phyloP scores from a whole-genome alignment of 2,113 vertebrate species.

The Astur gentilis region DNA sequence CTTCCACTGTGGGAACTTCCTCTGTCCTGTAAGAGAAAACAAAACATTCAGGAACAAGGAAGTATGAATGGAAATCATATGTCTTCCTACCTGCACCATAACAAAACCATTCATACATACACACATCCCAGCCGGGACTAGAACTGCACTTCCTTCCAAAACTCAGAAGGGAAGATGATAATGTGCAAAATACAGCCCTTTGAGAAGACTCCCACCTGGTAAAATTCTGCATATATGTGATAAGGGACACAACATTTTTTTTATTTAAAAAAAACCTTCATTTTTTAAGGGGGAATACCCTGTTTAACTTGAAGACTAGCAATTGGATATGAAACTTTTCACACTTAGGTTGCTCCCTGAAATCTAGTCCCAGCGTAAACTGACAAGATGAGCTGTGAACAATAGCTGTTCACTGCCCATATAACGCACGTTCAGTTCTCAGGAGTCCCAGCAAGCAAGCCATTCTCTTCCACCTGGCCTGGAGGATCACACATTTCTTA shows the following conservation, averaged over 20 bases:
- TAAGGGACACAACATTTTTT: background rate
- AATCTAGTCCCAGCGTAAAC: background rate
- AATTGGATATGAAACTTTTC: background rate
- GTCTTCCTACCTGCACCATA: background rate
- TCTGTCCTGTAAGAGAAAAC: constrained; percentile 82
- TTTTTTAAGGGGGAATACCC: background rate
- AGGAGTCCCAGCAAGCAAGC: background rate
- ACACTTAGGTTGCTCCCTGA: background rate
- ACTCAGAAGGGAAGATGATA: background rate
- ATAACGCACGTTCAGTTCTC: background rate
- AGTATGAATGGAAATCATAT: background rate
- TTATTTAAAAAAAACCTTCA: background rate
- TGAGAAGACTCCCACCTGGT: background rate
- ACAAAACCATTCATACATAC: background rate
- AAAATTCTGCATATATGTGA: background rate
- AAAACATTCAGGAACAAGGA: background rate
- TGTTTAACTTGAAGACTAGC: background rate
- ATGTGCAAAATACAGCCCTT: background rate
- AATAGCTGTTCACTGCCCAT: background rate
- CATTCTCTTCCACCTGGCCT: background rate
- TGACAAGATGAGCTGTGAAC: background rate
- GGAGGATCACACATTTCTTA: background rate
- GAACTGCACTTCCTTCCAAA: background rate
- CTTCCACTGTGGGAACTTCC: constrained; percentile 86
- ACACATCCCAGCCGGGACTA: background rate